Evolutionary conservation across 2,888 invertebrate genomes (phyloP), one percentile per base, ranked within the genome.

Genomic region (Cataglyphis altisquamis): DNA sequence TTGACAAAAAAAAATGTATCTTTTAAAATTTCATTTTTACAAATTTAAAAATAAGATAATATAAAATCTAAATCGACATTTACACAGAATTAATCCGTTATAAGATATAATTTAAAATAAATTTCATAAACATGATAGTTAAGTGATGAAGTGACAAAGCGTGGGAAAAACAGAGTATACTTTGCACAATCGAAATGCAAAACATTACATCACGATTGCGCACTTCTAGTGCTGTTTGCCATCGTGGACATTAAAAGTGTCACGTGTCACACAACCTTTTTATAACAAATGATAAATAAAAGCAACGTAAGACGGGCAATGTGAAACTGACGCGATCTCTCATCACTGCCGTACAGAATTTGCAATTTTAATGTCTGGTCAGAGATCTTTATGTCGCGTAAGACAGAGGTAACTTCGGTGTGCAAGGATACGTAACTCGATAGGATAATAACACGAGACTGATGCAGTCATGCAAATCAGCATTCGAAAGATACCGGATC

Each of bases 361-460:
- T 92, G 92, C 92, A 92, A 93, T 93, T 93, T 92, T 92, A 93
- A 93, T 92, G 84, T 25, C 57, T 60, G 67, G 52, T 73, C 84
- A 82, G 83, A 82, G 70, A 84, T 84, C 70, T 84, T 74, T 83
- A 62, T 84, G 45, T 57, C 55, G 57, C 29, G 55, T 41, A 45
- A 52, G 32, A 64, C 80, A 57, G 32, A 84, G 72, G 64, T 77
- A 82, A 29, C 60, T 83, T 52, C 77, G 73, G 70, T 84, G 64
- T 78, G 36, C 15, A 57, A 67, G 87, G 83, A 84, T 86, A 82
- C 78, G 89, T 87, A 89, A 89, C 90, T 83, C 84, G 85, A 88
- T 89, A 85, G 84, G 88, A 83, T 84, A 89, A 87, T 88, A 89
- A 89, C 67, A 81, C 60, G 68, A 83, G 84, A 83, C 87, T 73